Evolutionary conservation across 2,797 vertebrate genomes (phyloP).

Genomic region (Aulostomus chinensis): DNA sequence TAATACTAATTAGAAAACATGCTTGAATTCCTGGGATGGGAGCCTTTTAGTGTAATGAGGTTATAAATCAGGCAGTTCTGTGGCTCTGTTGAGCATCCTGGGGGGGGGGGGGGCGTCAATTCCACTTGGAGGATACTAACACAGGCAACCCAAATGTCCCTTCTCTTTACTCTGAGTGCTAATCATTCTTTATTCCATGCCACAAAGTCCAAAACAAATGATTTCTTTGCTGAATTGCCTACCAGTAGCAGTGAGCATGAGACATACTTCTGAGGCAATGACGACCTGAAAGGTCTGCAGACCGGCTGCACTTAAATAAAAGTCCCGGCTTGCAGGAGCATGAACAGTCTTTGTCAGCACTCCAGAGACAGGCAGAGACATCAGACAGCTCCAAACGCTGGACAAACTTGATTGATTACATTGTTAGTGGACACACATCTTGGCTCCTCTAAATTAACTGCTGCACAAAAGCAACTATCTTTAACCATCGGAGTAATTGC

Average conservation of each 20-base stretch:
- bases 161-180: too few species aligned
- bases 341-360: conserved; percentile 7
- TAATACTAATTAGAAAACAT: conserved; percentile 6
- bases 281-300: too few species aligned
- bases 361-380: conserved; percentile 3
- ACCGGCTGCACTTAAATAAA: conserved; percentile 3
- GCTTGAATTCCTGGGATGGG: conserved; percentile 13
- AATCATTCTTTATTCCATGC: too few species aligned
- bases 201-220: too few species aligned
- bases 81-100: conserved; percentile 1
- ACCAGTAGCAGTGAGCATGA: too few species aligned
- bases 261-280: too few species aligned
- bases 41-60: conserved; percentile 45
- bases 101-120: conserved; percentile 14
- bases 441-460: too few species aligned
- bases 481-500: conserved; percentile 7
- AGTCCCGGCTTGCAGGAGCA: conserved; percentile 1
- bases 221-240: too few species aligned
- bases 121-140: conserved; percentile 9
- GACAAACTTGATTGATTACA: conserved; percentile 5
- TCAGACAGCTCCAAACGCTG: background rate
- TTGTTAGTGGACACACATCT: conserved; percentile 10
- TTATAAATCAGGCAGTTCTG: conserved; percentile 34
- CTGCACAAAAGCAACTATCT: too few species aligned
- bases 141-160: too few species aligned